Base-by-base conservation (phyloP, 1,140 invertebrate species). In the Drosophila tristis region DNA sequence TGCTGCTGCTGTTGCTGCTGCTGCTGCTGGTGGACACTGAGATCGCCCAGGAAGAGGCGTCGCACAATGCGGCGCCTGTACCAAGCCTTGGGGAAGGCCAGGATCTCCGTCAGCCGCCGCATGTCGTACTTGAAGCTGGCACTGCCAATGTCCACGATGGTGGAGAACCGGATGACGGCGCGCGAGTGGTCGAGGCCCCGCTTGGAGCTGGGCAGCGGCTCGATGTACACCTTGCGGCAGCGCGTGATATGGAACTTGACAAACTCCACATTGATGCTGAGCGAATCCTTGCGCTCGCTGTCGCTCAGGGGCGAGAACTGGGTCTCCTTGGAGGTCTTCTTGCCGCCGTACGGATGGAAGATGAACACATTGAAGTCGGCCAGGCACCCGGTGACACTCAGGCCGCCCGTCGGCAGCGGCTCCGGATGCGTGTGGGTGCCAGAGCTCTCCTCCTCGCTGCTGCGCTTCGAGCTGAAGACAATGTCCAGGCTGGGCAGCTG, bases 61-160 rank as follows among this genome's bases (percentile, higher is more conserved):
- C 98, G 93, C 20, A 99, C 97, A 67, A 99, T 98, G 68, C 96
- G 97, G 15, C 98, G 94, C 23, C 98, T 93, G 91, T 99, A 99
- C 98, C 99, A 99, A 4, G 98, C 98, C 93, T 98, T 99, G 0
- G 99, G 98, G 91, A 99, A 99, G 5, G 98, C 97, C 43, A 99
- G 92, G 78, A 99, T 99, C 93, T 99, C 99, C 0, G 97, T 98
- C 60, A 99, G 92, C n/a, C 98, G 94, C 55, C 98, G 94, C 98
- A 99, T 99, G 91, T 99, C 99, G 92, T 99, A 99, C 90, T 99
- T 99, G 92, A 99, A 99, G 20, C 97, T 98, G 23, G 98, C 98
- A n/a, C 97, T 98, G 29, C 98, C 98, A 86, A 99, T 98, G 92
- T 99, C 98, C 78, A 98, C 95, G 67, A 99, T 98, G 9, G 97